A percentile compares a stretch with the other conserved stretches of the same genome.
These are phyloP conservation scores for Percina caprodes DNA, from an alignment of 2,113 vertebrate species.

Conservation along the genomic window DNA sequence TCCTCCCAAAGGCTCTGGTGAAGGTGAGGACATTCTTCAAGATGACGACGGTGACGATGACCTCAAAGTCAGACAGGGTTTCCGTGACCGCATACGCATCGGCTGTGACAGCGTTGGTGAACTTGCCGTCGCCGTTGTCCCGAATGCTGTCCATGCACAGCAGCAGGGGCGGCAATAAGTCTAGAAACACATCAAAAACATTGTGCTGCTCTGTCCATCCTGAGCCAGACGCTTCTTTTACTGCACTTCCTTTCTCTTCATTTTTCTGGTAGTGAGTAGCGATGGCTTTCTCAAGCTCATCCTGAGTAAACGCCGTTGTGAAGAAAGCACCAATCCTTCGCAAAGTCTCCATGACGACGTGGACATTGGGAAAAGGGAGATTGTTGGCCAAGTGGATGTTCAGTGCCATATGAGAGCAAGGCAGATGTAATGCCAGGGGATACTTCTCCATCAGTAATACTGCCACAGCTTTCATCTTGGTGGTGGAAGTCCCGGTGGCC, in stretches of 20 bases:
- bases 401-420: slow-evolving; percentile 90
- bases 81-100: slow-evolving; percentile 86
- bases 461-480: slow-evolving; percentile 92
- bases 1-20: slow-evolving; percentile 91
- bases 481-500: slow-evolving; percentile 88
- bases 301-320: slow-evolving; percentile 77
- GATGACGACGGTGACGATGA: slow-evolving; percentile 89
- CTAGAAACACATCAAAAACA: slow-evolving; percentile 89
- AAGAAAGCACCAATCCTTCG: slow-evolving; percentile 88
- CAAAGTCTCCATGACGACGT: slow-evolving; percentile 87
- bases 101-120: slow-evolving; percentile 69
- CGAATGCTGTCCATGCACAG: slow-evolving; percentile 88
- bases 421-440: slow-evolving; percentile 88
- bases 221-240: slow-evolving; percentile 84
- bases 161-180: slow-evolving; percentile 87
- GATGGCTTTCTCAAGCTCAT: slow-evolving; percentile 85
- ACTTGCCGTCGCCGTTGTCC: slow-evolving; percentile 79
- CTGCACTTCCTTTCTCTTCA: slow-evolving; percentile 80
- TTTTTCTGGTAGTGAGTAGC: slow-evolving; percentile 86
- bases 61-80: slow-evolving; percentile 90
- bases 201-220: slow-evolving; percentile 90
- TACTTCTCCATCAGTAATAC: slow-evolving; percentile 90
- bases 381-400: slow-evolving; percentile 92
- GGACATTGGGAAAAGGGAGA: slow-evolving; percentile 87
- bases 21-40: slow-evolving; percentile 91